A percentile compares a stretch with the other conserved stretches of the same genome.
Conservation (phyloP, 2,888 invertebrate genomes). For the Iphiclides podalirius region DNA sequence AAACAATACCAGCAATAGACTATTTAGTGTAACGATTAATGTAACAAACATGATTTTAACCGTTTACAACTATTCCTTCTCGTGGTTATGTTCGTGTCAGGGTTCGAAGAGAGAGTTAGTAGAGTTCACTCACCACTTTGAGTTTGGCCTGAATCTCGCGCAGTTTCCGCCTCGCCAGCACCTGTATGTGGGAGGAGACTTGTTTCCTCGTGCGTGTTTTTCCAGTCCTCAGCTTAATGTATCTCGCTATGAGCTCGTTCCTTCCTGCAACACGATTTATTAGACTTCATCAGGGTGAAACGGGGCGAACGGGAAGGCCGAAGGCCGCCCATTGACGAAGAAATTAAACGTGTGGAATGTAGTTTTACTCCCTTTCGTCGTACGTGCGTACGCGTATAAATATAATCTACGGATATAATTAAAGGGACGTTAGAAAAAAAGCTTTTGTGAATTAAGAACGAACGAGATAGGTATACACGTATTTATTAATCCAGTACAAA, state of each 20-base stretch:
- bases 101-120: no score
- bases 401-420: no score
- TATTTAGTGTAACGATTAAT: no score
- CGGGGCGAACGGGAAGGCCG: constrained; percentile 8
- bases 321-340: constrained; percentile 8
- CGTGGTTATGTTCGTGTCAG: no score
- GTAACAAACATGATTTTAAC: no score
- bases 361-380: not conserved
- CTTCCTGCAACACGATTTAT: constrained; percentile 87
- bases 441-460: no score
- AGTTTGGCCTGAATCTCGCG: constrained; percentile 99
- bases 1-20: no score
- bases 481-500: no score
- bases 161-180: constrained; percentile 98
- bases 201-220: constrained; percentile 99
- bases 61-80: no score
- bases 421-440: no score
- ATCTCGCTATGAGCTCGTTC: constrained; percentile 99
- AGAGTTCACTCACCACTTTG: constrained; percentile 90
- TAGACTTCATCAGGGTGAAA: constrained; percentile 21
- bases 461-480: no score
- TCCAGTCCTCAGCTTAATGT: constrained; percentile 99
- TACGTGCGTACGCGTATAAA: no score
- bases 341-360: constrained; percentile 13
- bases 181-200: constrained; percentile 99